Evolutionary conservation across 1,140 invertebrate genomes (phyloP).

Genomic region (Pseudomyrmex pallidus): DNA sequence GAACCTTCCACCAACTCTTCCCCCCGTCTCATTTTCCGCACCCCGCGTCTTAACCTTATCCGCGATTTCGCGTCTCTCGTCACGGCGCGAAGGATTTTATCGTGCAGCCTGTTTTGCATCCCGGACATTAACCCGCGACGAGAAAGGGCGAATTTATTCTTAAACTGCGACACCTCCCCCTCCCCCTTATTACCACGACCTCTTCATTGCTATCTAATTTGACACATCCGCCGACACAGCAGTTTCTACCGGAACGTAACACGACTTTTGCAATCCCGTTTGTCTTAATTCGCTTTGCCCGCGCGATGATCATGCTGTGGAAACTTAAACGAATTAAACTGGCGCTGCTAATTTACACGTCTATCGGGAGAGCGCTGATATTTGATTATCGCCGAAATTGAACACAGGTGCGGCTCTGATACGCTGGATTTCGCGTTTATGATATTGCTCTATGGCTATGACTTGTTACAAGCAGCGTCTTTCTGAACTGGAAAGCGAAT

Average conservation of each 20-base stretch:
- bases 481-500: too few relatives aligned
- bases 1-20: constrained; percentile 50
- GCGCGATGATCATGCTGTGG: constrained; percentile 39
- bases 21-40: constrained; percentile 71
- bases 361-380: constrained; percentile 23
- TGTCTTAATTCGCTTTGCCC: constrained; percentile 50
- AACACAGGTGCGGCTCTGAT: constrained; percentile 16
- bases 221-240: constrained; percentile 55
- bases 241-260: constrained; percentile 38
- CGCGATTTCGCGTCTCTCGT: constrained; percentile 53
- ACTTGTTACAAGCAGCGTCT: too few relatives aligned
- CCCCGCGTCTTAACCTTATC: constrained; percentile 60
- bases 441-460: background rate
- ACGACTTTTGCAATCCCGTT: background rate
- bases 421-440: constrained; percentile 31
- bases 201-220: constrained; percentile 69
- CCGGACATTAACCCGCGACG: constrained; percentile 68
- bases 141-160: constrained; percentile 65
- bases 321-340: constrained; percentile 51
- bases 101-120: constrained; percentile 72
- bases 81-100: constrained; percentile 67
- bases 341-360: constrained; percentile 47
- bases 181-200: background rate
- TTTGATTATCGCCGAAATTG: constrained; percentile 35
- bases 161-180: constrained; percentile 61